A percentile compares a stretch with the other conserved stretches of the same genome.
These are phyloP conservation scores for Sebastes taczanowskii DNA, from an alignment of 2,797 vertebrate species.

Conservation along the genomic window DNA sequence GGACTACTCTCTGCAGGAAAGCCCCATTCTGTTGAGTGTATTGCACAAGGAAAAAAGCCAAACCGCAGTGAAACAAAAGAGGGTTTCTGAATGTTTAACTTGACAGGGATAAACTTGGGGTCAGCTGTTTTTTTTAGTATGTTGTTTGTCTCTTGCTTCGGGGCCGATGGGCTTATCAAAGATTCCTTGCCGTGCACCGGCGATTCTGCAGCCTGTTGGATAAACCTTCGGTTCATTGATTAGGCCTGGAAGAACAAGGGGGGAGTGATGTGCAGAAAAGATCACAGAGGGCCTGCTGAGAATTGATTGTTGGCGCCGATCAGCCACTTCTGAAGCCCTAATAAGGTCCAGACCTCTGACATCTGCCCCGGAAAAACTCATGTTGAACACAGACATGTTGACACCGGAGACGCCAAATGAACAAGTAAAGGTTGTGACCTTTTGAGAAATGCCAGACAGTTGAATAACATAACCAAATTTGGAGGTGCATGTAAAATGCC, in stretches of 20 bases:
- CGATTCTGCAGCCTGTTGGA: conserved; percentile 37
- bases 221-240: conserved; percentile 50
- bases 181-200: conserved; percentile 8
- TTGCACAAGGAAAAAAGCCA: neutral
- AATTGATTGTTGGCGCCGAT: conserved; percentile 62
- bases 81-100: conserved; percentile 21
- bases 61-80: conserved; percentile 1
- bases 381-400: conserved; percentile 74
- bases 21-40: neutral
- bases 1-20: conserved; percentile 19
- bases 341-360: conserved; percentile 66
- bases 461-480: conserved; percentile 78
- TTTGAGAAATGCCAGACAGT: conserved; percentile 84
- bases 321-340: conserved; percentile 41
- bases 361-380: conserved; percentile 68
- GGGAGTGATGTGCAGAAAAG: conserved; percentile 60
- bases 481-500: conserved; percentile 78
- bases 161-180: neutral
- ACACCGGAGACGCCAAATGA: conserved; percentile 71
- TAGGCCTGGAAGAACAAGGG: conserved; percentile 36
- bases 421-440: conserved; percentile 83
- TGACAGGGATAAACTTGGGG: conserved; percentile 12
- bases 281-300: conserved; percentile 59
- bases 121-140: conserved; percentile 19
- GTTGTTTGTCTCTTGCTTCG: conserved; percentile 14